A percentile compares a stretch with the other conserved stretches of the same genome.
Evolutionary conservation across 2,113 vertebrate genomes (phyloP).

Genomic region (Menura novaehollandiae): DNA sequence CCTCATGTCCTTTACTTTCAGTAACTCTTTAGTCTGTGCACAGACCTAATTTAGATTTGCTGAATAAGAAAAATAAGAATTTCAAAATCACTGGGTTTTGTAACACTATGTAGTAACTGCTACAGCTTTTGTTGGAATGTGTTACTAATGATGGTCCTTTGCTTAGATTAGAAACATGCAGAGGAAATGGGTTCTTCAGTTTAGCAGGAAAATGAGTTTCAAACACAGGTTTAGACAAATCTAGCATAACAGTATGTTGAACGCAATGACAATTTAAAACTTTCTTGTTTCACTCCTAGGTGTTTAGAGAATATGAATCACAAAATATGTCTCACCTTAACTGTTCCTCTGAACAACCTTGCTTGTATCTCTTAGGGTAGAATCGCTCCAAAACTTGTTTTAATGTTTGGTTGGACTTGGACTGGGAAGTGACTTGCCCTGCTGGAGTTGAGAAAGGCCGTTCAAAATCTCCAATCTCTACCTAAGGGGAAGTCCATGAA

Average conservation of each 20-base stretch:
- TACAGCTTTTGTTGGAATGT: background rate
- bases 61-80: background rate
- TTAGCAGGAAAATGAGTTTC: background rate
- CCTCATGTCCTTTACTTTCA: background rate
- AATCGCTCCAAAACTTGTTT: slow-evolving; percentile 93
- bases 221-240: background rate
- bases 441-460: slow-evolving; percentile 83
- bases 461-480: slow-evolving; percentile 95
- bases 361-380: slow-evolving; percentile 91
- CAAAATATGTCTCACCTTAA: slow-evolving; percentile 76
- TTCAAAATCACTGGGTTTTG: background rate
- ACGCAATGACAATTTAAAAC: background rate
- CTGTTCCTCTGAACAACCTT: slow-evolving; percentile 85
- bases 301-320: background rate
- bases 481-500: slow-evolving; percentile 64
- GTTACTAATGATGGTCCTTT: background rate
- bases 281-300: background rate
- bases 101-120: background rate
- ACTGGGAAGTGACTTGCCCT: slow-evolving; percentile 75
- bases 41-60: background rate
- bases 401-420: slow-evolving; percentile 87
- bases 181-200: background rate
- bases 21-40: background rate
- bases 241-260: background rate
- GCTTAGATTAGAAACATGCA: background rate